A percentile compares a stretch with the other conserved stretches of the same genome.
Conservation (phyloP, 2,888 invertebrate species). For the Mesochorus sp. region DNA sequence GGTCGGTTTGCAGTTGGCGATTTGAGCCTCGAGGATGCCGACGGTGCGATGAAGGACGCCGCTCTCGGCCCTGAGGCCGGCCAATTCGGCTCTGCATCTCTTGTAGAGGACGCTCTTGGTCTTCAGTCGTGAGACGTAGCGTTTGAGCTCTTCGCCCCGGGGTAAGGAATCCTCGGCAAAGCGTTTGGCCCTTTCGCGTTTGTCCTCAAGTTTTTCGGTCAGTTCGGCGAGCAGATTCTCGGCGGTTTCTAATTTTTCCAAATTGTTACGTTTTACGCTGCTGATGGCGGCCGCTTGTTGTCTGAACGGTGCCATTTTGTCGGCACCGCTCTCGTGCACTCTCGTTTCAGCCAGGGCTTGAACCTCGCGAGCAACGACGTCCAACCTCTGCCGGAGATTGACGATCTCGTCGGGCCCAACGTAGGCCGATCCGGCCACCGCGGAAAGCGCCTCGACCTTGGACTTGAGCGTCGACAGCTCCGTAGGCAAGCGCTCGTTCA, state of each 20-base stretch:
- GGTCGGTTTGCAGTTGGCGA: constrained; percentile 58
- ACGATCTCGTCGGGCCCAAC: constrained; percentile 76
- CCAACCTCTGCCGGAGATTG: constrained; percentile 77
- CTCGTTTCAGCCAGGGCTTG: constrained; percentile 89
- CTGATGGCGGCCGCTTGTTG: constrained; percentile 92
- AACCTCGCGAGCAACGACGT: constrained; percentile 85
- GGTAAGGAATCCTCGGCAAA: constrained; percentile 72
- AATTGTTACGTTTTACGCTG: constrained; percentile 87
- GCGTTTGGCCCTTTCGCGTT: constrained; percentile 71
- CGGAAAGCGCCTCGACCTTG: constrained; percentile 87
- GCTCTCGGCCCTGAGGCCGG: constrained; percentile 89
- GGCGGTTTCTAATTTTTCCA: constrained; percentile 73
- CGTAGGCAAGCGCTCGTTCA: constrained; percentile 90
- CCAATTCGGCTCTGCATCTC: constrained; percentile 89
- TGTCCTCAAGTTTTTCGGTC: constrained; percentile 79
- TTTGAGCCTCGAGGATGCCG: constrained; percentile 86
- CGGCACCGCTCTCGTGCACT: constrained; percentile 83
- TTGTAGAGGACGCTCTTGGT: constrained; percentile 92
- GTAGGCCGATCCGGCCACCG: constrained; percentile 70
- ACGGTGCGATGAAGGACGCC: constrained; percentile 90
- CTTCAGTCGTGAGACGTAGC: constrained; percentile 91
- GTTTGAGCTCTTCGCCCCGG: constrained; percentile 91
- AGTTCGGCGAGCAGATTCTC: constrained; percentile 88
- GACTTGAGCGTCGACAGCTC: constrained; percentile 87
- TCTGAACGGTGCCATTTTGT: constrained; percentile 91